Evolutionary conservation across 2,113 vertebrate genomes (phyloP).

Genomic region (Barnardius zonarius): DNA sequence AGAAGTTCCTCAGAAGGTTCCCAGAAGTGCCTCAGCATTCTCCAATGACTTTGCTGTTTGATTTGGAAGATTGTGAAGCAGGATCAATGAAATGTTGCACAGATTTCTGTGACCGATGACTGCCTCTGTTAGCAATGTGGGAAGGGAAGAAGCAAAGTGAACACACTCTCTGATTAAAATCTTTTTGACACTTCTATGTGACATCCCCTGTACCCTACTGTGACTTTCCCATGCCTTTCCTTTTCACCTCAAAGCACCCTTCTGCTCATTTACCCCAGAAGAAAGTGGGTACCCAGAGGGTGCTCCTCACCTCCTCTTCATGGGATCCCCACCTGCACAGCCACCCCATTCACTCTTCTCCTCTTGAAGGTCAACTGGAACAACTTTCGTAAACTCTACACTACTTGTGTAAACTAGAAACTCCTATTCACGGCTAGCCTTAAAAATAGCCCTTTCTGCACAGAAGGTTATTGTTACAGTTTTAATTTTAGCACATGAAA

Average conservation of each 20-base stretch:
- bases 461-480: not conserved
- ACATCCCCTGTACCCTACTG: not conserved
- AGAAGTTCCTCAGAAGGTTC: not conserved
- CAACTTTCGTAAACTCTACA: not conserved
- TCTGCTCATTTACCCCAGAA: not conserved
- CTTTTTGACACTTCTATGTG: not conserved
- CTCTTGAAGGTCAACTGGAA: not conserved
- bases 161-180: not conserved
- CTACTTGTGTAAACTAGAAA: not conserved
- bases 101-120: not conserved
- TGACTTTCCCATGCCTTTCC: not conserved
- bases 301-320: not conserved
- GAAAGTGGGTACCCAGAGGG: not conserved
- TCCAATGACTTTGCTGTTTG: not conserved
- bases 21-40: not conserved
- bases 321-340: fast-evolving
- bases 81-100: not conserved
- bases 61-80: not conserved
- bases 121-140: not conserved
- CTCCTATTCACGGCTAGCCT: not conserved
- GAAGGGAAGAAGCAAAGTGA: not conserved
- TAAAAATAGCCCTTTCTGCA: not conserved
- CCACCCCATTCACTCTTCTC: not conserved
- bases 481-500: not conserved
- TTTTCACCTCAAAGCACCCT: fast-evolving